Conservation (phyloP, 64 coral and sea anemone species). For the Catalaphyllia jardinei region DNA sequence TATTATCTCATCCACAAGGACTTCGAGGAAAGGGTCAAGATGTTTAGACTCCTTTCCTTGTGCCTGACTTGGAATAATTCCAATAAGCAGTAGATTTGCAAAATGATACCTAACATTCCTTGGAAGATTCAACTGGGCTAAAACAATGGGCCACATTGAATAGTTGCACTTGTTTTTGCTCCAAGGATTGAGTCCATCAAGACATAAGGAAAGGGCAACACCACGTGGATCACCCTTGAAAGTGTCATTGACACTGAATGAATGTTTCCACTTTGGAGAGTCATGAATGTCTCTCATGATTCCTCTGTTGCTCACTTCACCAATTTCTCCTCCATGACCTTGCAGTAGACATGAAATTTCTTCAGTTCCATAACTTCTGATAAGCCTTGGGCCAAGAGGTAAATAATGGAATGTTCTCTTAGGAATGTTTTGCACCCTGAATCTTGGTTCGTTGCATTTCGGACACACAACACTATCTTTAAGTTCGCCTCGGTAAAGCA, state of each 20-base stretch:
- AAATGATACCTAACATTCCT: conserved; percentile 27
- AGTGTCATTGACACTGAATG: conserved; percentile 3
- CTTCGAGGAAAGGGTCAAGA: conserved; percentile 69
- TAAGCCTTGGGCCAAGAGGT: conserved; percentile 37
- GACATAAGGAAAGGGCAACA: conserved; percentile 35
- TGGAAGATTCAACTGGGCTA: conserved; percentile 40
- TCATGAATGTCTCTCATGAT: conserved; percentile 29
- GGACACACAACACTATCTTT: conserved; percentile 38
- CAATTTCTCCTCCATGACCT: conserved; percentile 4
- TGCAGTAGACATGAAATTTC: conserved; percentile 37
- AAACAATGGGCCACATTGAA: conserved; percentile 57
- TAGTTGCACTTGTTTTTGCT: conserved; percentile 35
- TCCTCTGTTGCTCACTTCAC: no score
- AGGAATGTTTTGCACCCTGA: not conserved
- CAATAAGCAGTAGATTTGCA: conserved; percentile 39
- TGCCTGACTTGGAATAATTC: conserved; percentile 53
- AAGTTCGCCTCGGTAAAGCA: conserved; percentile 41
- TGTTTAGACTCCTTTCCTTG: conserved; percentile 47
- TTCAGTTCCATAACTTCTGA: conserved; percentile 46
- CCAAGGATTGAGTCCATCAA: conserved; percentile 56
- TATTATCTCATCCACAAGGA: conserved; percentile 45
- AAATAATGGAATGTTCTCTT: conserved; percentile 67
- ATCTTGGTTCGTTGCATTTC: conserved; percentile 41
- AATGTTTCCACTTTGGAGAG: conserved; percentile 39
- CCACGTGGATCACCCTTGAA: conserved; percentile 51